Evolutionary conservation across 2,113 vertebrate species (phyloP).

Genomic region (Alectura lathami): DNA sequence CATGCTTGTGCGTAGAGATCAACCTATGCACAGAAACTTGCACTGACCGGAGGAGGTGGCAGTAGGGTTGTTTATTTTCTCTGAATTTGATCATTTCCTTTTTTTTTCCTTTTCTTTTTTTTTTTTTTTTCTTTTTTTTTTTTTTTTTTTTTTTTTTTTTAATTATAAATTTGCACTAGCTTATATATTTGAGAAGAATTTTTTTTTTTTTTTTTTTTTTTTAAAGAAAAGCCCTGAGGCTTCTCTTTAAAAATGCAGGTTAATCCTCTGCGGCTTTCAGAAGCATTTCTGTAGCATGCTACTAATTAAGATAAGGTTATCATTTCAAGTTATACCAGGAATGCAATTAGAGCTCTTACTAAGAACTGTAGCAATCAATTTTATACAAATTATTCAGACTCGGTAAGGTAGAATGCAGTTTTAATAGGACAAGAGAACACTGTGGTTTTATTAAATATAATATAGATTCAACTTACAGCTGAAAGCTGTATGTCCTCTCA

Average conservation of each 20-base stretch:
- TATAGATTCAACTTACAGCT: constrained; percentile 62
- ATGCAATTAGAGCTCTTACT: constrained; percentile 80
- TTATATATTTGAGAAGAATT: constrained; percentile 52
- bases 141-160: too few relatives aligned
- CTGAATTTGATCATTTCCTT: constrained; percentile 44
- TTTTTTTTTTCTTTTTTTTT: too few relatives aligned
- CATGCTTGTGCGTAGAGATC: background rate
- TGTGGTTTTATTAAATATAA: constrained; percentile 70
- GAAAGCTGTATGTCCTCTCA: background rate
- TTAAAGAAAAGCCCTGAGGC: constrained; percentile 17
- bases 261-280: constrained; percentile 75
- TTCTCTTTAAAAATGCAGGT: constrained; percentile 77
- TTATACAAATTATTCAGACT: constrained; percentile 78
- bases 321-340: constrained; percentile 81
- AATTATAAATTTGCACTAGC: constrained; percentile 54
- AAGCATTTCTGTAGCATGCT: constrained; percentile 77
- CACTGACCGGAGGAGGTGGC: background rate
- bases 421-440: constrained; percentile 74
- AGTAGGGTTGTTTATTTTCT: background rate
- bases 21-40: background rate
- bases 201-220: too few relatives aligned
- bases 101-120: too few relatives aligned
- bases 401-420: constrained; percentile 74
- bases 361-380: constrained; percentile 80
- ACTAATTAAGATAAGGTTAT: constrained; percentile 87